Base-by-base conservation (phyloP, 2,888 invertebrate genomes). In the Lasioglossum malachurum region DNA sequence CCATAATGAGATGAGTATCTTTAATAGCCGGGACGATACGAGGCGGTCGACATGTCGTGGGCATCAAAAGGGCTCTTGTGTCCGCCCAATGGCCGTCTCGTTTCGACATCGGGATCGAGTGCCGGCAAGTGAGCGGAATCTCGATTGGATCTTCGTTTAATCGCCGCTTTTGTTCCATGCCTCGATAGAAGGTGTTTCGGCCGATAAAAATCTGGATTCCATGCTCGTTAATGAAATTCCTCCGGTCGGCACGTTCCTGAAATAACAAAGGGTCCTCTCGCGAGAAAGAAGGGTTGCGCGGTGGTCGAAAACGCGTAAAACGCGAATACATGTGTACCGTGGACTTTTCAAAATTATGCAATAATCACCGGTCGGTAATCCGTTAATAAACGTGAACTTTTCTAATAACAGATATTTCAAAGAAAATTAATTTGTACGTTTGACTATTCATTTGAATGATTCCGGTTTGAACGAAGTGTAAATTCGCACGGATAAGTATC, bases 1-100 rank as follows among this genome's bases (percentile, higher is more conserved):
- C 87, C 81, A 80, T 87, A 88, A 87, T 82, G 78, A 87, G 82
- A 87, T 71, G 88, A 85, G 83, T 86, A 87, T 88, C 83, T 83
- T 85, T 87, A 85, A 87, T 87, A 87, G 83, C 72, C 49, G 16
- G 60, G 60, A 76, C 74, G 84, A 78, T 84, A 87, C 78, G 73
- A 80, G 87, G 23, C 80, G 84, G 67, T 69, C 80, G 87, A 81
- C 81, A 67, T 76, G 76, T 77, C 81, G 83, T 83, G 84, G 84
- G 71, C 73, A 83, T 87, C 83, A 72, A 78, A 78, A 72, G 46
- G 38, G 27, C 76, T 38, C 38, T 38, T 4, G 46, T 71, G 78
- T 71, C 78, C 78, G 76, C 78, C 69, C 60, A 69, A 75, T 76
- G 72, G 76, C n/a, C 67, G 53, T 81, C 81, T 31, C 49, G 78